Evolutionary conservation across 2,888 invertebrate species (phyloP).

Genomic region (Nemurella pictetii): DNA sequence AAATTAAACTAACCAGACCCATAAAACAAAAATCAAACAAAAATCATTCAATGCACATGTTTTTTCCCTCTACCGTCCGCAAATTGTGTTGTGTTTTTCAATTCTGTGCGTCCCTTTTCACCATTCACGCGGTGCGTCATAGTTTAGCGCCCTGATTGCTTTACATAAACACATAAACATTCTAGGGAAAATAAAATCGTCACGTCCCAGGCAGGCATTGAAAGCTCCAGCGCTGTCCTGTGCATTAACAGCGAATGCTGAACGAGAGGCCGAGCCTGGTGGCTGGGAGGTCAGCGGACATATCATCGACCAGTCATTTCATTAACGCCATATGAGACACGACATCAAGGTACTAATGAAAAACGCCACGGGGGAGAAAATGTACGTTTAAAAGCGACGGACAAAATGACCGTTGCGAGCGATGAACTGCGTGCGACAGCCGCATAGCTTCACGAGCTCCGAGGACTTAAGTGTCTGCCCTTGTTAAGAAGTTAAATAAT

Average conservation of each 20-base stretch:
- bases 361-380: slow-evolving; percentile 30
- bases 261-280: not conserved
- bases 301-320: slow-evolving; percentile 25
- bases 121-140: not conserved
- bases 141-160: not conserved
- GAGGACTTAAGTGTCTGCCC: not conserved
- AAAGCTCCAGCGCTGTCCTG: not conserved
- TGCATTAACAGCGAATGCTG: no score
- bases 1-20: no score
- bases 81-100: not conserved
- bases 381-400: not conserved
- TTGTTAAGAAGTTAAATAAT: not conserved
- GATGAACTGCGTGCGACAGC: not conserved
- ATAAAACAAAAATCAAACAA: no score
- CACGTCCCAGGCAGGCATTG: not conserved
- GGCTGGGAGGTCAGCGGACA: not conserved
- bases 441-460: not conserved
- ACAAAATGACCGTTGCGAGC: not conserved
- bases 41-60: not conserved
- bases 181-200: not conserved
- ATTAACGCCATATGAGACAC: slow-evolving; percentile 6
- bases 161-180: not conserved
- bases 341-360: slow-evolving; percentile 27
- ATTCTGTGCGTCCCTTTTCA: not conserved
- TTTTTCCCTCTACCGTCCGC: not conserved